Base-by-base conservation (phyloP, 2,888 invertebrate species). In the Heliconius hortense region DNA sequence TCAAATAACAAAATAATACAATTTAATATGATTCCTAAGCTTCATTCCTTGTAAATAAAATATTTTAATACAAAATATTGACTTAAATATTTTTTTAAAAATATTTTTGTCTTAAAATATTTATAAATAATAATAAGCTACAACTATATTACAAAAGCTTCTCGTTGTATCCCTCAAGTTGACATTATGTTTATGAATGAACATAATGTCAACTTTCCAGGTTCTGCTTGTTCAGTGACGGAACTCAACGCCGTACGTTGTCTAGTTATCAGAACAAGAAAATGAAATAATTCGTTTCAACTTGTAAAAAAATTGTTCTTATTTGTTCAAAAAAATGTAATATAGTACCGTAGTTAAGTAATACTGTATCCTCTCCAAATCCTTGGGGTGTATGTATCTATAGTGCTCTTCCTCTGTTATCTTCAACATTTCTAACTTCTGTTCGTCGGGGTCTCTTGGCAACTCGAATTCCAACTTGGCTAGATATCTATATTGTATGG, bases 401-500 rank as follows among this genome's bases (percentile, higher is more conserved):
- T 89, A 92, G 83, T 95, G 95, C 82, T 95, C 95, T 75, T 86
- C 84, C 79, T 95, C 94, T 0, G 95, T 93, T n/a, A 86, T 78
- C 48, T 82, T 84, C 43, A 95, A 85, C 85, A 96, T 89, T 78
- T 94, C 90, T 15, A 79, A 73, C 78, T 95, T 94, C 87, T 97
- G 96, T 69, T 95, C 92, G 80, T 96, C 96, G 0, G 96, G 95
- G 77, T 95, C 94, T 15, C 95, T 90, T 0, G 96, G 96, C 64
- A 94, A 80, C 75, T 95, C 94, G 0, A 96, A 96, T 86, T 95
- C 92, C 56, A 95, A 82, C 77, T 87, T 92, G 48, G 88, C 91
- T 76, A 95, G 85, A 78, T 87, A 91, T 78, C 96, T 96, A 83
- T 5, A 24, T 60, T 60, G 15, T 26, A 26, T 60, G 3, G 15